phyloP scores from a whole-genome alignment of 1,140 invertebrate genomes.

The Euborellia annulipes region DNA sequence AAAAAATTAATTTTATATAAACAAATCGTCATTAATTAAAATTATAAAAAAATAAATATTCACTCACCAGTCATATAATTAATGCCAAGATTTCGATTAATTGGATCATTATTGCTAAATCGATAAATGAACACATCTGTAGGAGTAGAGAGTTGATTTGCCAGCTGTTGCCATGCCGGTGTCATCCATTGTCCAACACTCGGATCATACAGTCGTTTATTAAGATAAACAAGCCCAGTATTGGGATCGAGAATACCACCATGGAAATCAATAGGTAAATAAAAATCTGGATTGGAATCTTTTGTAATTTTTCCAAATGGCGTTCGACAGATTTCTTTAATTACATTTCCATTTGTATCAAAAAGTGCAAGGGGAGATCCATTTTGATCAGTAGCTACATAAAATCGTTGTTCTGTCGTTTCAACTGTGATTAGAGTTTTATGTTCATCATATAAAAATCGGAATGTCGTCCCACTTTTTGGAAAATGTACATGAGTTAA shows the following conservation, averaged over 20 bases:
- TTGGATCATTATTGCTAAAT: slow-evolving; percentile 82
- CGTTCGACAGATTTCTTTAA: slow-evolving; percentile 80
- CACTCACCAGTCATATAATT: slow-evolving; percentile 55
- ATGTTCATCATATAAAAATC: slow-evolving; percentile 75
- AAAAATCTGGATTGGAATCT: slow-evolving; percentile 83
- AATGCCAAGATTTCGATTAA: slow-evolving; percentile 55
- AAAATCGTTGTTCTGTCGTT: slow-evolving; percentile 63
- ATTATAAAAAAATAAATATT: not conserved
- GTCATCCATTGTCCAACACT: slow-evolving; percentile 89
- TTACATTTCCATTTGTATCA: slow-evolving; percentile 72
- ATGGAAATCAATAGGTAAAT: slow-evolving; percentile 83
- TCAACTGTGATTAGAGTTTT: slow-evolving; percentile 66
- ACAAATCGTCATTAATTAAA: no score
- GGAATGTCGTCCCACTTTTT: slow-evolving; percentile 58
- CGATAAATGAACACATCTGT: slow-evolving; percentile 83
- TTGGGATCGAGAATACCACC: slow-evolving; percentile 59
- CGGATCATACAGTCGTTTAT: slow-evolving; percentile 78
- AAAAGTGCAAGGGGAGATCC: slow-evolving; percentile 82
- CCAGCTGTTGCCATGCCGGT: slow-evolving; percentile 74
- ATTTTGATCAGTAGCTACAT: slow-evolving; percentile 84
- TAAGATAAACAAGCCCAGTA: slow-evolving; percentile 68
- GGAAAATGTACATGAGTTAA: slow-evolving; percentile 87
- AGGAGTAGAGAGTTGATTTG: slow-evolving; percentile 60
- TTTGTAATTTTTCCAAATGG: slow-evolving; percentile 79
- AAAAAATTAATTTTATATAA: slow-evolving; percentile 7